Base-by-base conservation (phyloP, 2,888 invertebrate genomes). In the Clanis bilineata region DNA sequence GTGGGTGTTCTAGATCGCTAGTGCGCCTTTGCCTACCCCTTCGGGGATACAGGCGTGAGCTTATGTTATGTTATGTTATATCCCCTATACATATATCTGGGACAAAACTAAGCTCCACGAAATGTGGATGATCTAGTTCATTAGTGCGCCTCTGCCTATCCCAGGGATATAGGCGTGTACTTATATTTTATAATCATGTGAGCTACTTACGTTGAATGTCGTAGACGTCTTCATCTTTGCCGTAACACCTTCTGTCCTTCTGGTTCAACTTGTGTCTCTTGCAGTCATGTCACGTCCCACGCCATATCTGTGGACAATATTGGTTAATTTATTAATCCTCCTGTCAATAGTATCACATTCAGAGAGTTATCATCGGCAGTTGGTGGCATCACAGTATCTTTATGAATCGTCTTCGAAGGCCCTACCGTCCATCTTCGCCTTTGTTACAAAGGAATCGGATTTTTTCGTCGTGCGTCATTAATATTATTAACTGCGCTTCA, bases 401-500 rank as follows among this genome's bases (percentile, higher is more conserved):
- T 51, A 10, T 9, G 18, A 32, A 47, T 18, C 7, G 7, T 2
- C 32, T 12, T 18, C 15, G 41, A 3, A 18, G 2, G 7, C 7
- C 18, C 15, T 6, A 0, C 18, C 7, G 32, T 18, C 10, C 9
- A 15, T 0, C 51, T 15, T 51, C 10, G 28, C 28, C 51, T 9
- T 32, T 18, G 51, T 9, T 32, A 51, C 51, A 18, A 18, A 51
- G 44, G 5, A 44, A 23, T 28, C 23, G 4, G 38, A 32, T 28
- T 36, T 12, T 39, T 38, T 38, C 22, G 22, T 22, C 21, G n/a
- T 38, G 55, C 18, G 55, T 36, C 32, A 22, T 56, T 56, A 56
- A 59, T 64, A 63, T 60, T 60, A 64, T 67, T 66, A 58, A 66
- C 59, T 63, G 62, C 65, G 62, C 63, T 66, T 66, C 60, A 59